A percentile compares a stretch with the other conserved stretches of the same genome.
phyloP scores from a whole-genome alignment of 2,113 vertebrate species.

The Phalacrocorax brasilianus region DNA sequence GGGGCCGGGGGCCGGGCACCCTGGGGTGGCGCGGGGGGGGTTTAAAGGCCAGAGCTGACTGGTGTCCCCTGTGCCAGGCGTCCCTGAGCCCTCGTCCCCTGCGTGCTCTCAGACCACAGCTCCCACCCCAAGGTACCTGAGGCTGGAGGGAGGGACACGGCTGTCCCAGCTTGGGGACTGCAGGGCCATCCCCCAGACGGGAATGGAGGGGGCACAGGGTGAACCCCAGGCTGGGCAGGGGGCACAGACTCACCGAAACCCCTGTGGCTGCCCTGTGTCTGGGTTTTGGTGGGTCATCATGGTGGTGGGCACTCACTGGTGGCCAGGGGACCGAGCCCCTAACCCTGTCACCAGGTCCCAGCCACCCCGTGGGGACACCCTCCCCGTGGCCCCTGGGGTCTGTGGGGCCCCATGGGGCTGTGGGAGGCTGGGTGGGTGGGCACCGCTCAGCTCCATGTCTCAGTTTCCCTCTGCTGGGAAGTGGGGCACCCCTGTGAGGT shows the following conservation, averaged over 20 bases:
- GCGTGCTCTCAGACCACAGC: background rate
- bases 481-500: fast-evolving
- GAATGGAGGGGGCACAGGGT: background rate
- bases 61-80: background rate
- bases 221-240: background rate
- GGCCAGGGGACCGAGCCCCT: background rate
- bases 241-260: no score
- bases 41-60: background rate
- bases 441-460: background rate
- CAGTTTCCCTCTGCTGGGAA: background rate
- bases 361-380: background rate
- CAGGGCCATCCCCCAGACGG: background rate
- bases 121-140: background rate
- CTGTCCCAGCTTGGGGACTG: background rate
- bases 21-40: background rate
- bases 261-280: background rate
- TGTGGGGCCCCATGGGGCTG: background rate
- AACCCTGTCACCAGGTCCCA: background rate
- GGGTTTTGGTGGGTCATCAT: background rate
- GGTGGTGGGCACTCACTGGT: background rate
- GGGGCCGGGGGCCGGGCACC: slow-evolving; percentile 14
- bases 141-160: background rate
- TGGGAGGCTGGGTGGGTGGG: background rate
- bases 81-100: background rate
- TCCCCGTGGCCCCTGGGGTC: background rate